These are phyloP conservation scores for Dryas iulia DNA, from an alignment of 1,140 invertebrate species.

Conservation along the genomic window DNA sequence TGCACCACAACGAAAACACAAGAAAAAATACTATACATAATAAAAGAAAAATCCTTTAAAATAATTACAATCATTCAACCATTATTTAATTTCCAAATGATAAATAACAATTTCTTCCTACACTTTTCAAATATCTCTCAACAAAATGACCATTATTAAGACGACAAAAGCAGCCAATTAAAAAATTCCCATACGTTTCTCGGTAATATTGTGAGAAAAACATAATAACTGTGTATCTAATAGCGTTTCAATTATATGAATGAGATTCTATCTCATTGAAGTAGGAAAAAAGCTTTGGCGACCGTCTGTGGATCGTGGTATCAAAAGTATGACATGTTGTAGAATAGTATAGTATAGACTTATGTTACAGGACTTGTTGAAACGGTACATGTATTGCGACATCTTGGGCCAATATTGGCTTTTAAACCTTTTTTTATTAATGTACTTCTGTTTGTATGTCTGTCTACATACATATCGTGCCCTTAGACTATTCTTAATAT, in stretches of 20 bases:
- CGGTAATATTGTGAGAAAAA: conserved; percentile 19
- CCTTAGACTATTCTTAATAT: too few relatives aligned
- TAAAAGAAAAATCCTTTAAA: too few relatives aligned
- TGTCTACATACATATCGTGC: too few relatives aligned
- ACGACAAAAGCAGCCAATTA: neutral
- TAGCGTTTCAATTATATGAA: conserved; percentile 38
- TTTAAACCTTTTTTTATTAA: too few relatives aligned
- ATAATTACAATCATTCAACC: neutral
- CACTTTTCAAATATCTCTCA: neutral
- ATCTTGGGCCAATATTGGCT: neutral
- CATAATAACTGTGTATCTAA: conserved; percentile 16
- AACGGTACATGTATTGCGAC: neutral
- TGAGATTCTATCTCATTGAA: conserved; percentile 40
- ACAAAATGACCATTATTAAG: neutral
- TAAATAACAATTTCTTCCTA: neutral
- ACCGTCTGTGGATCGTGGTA: conserved; percentile 20
- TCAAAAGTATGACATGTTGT: conserved; percentile 20
- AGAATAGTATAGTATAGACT: conserved; percentile 24
- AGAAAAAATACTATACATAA: too few relatives aligned
- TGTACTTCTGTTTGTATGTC: too few relatives aligned
- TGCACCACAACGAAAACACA: too few relatives aligned
- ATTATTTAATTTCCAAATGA: neutral
- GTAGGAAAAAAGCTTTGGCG: conserved; percentile 23
- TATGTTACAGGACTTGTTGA: too few relatives aligned
- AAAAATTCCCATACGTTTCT: neutral